Evolutionary conservation across 2,888 invertebrate species (phyloP).

Genomic region (Amphiduros pacificus): DNA sequence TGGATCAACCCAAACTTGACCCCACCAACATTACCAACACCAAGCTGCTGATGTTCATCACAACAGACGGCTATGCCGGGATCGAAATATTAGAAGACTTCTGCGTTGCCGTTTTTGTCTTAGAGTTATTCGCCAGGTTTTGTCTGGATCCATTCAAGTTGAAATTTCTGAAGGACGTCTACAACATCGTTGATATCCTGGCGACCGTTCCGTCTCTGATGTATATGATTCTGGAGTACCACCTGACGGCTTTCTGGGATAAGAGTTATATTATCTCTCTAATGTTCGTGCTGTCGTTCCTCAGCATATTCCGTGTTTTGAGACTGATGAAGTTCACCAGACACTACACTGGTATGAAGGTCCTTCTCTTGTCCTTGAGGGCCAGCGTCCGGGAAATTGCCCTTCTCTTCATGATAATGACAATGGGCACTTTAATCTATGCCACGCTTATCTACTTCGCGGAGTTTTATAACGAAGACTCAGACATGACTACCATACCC

Average conservation of each 20-base stretch:
- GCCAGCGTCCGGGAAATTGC: constrained; percentile 17
- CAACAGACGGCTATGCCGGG: not conserved
- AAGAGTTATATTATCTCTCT: not conserved
- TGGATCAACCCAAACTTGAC: not conserved
- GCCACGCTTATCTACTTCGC: constrained; percentile 22
- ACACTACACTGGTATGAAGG: constrained; percentile 14
- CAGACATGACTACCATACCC: constrained; percentile 16
- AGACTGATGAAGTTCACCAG: constrained; percentile 19
- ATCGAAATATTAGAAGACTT: not conserved
- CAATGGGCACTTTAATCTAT: constrained; percentile 19
- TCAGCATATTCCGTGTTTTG: constrained; percentile 18
- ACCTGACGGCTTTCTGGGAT: not conserved
- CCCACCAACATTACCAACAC: not conserved
- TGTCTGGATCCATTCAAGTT: not conserved
- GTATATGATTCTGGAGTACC: not conserved
- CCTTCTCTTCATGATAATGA: constrained; percentile 16
- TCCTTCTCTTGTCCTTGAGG: constrained; percentile 16
- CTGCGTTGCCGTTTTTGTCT: not conserved
- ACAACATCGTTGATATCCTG: not conserved
- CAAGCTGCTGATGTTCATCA: not conserved
- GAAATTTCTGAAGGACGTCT: not conserved
- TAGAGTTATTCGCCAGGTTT: not conserved
- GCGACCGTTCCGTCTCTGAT: not conserved
- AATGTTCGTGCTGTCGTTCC: constrained; percentile 4
- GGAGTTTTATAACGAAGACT: constrained; percentile 15